Base-by-base conservation (phyloP, 2,797 vertebrate genomes). In the Pogoniulus pusillus region DNA sequence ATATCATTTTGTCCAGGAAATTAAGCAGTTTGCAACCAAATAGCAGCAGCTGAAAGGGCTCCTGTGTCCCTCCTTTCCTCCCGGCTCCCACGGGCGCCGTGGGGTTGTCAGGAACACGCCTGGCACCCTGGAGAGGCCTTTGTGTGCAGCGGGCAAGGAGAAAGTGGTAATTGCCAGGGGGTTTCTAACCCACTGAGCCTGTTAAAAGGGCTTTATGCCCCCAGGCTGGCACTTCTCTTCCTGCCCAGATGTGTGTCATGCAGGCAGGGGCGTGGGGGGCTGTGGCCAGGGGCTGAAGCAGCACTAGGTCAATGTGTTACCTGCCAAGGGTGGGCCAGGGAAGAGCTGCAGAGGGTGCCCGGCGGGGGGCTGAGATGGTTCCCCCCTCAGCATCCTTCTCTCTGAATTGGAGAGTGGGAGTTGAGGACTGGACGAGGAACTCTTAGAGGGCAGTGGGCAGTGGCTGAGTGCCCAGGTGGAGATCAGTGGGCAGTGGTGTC, bases 11-110 rank as follows among this genome's bases (percentile, higher is more conserved):
- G 91, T 94, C 57, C 96, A 87, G 92, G 93, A 96, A 94, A 96
- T 96, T 93, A 96, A 96, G 94, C 92, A 90, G 92, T 96, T 95
- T 96, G 94, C 94, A 93, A 94, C 90, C 92, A 92, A 95, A 95
- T 86, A 89, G 85, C 80, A 53, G 91, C 2, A 14, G 39, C 93
- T 96, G 95, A 96, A 94, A 95, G 92, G 85, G 91, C 94, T 93
- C 83, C 91, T 2, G 76, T 57, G 1, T 93, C 77, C 6, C 2
- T 71, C 57, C 88, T 77, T 87, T 73, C 88, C 88, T 86, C 83
- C 57, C 0, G 1, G 83, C 71, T 81, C 88, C 78, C 1, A 5
- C 0, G 2, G 72, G 64, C 2, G 4, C 2, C 2, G 30, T 41
- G 64, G 45, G 86, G 73, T 92, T 82, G 83, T 90, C 91, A 90